Evolutionary conservation across 2,888 invertebrate genomes (phyloP), one percentile per base, ranked within the genome.

Genomic region (Serripes groenlandicus): DNA sequence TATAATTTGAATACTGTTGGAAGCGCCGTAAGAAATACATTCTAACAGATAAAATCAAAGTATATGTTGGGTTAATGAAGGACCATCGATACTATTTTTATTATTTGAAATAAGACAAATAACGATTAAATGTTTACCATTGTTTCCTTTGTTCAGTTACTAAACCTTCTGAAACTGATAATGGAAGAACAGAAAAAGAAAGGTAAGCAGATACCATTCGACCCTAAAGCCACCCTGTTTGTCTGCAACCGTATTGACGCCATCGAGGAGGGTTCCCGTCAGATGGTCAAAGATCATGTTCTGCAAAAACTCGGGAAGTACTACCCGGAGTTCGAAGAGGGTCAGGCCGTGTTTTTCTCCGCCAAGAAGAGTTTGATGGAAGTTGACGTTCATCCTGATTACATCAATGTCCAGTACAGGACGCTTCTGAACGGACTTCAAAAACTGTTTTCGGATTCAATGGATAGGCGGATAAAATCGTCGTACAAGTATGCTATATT

Each of bases 181-280:
- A 81, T 90, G 26, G 84, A 89, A 32, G 76, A 86, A 64, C 87
- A 90, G 71, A 87, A 83, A 56, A 86, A 83, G 52, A 80, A 80
- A 21, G 60, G 52, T 32, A 70, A 78, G 28, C 34, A 66, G 4
- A 35, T 81, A 18, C 74, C 80, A 32, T 91, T 92, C 73, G 90
- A 93, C 77, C 90, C 92, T 0, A 81, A 87, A 42, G 86, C 92
- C n/a, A 91, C 93, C 32, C 82, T 93, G 66, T 93, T 93, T 81
- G 89, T 93, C 3, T 92, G 92, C 66, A 92, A 93, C 81, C 76
- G 92, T 21, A 92, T 92, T 90, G 93, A 93, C 77, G 85, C 88
- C 23, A 86, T 93, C 5, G 78, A 70, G 21, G 84, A 86, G 3
- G 84, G 88, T 3, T 74, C 76, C 0, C 75, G 84, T 60, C 78